Evolutionary conservation across 1,140 invertebrate genomes (phyloP), one percentile per base, ranked within the genome.

Genomic region (Philopotamus ludificatus): DNA sequence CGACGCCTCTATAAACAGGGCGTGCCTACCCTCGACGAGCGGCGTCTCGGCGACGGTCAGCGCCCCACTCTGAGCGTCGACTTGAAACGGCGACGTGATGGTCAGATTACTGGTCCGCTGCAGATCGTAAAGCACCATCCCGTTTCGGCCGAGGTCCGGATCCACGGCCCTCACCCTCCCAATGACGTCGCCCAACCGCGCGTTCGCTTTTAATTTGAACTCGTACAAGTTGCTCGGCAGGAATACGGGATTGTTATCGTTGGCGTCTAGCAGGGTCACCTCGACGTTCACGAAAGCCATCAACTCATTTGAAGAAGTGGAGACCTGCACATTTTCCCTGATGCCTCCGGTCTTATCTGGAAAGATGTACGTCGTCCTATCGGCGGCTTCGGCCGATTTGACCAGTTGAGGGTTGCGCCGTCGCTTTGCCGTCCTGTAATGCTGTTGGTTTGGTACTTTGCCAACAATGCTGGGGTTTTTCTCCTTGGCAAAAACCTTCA

Each of bases 201-300:
- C 84, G 61, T 90, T 86, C 12, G 85, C 86, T 45, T 83, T 84
- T 0, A 91, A 82, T 26, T 84, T 81, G 63, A 94, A 89, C 65
- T 89, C 86, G 71, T 93, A 94, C 0, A 93, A 76, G 74, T 93
- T 93, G 44, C 84, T 87, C 0, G 91, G 90, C 10, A 91, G 81
- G 72, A 94, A 94, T 7, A 85, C 86, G 0, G 92, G 92, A 72
- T 91, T 93, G 72, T 94, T 94, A 65, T 94, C 92, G 75, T 94
- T 94, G 7, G 90, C 89, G 74, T 94, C 92, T 0, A 94, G 77
- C 16, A 94, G 73, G 0, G 89, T 90, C 0, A 93, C 88, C 77
- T 91, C 88, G 0, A 93, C 87, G n/a, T 83, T 83, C 0, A 91
- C 90, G 23, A 81, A 86, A 1, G 87, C 86, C 75, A 71, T 84